A percentile compares a stretch with the other conserved stretches of the same genome.
Evolutionary conservation across 2,797 vertebrate species (phyloP).

Genomic region (Galagoides demidoff): DNA sequence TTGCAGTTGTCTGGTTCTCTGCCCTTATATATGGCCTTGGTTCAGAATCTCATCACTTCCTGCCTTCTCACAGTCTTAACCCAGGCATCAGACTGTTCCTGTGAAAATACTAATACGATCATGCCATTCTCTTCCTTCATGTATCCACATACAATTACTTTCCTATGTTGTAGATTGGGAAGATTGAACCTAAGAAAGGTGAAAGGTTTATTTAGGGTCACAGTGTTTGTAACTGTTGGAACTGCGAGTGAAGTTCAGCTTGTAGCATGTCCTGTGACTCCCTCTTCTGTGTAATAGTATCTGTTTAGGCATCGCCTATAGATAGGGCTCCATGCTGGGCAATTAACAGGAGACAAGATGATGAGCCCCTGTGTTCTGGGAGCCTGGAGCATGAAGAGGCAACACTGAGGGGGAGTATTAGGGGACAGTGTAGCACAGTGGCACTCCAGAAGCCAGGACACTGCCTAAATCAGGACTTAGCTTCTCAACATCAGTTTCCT

Average conservation of each 20-base stretch:
- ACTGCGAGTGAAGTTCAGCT: neutral
- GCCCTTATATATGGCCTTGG: neutral
- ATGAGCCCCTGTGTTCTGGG: neutral
- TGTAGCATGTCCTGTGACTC: neutral
- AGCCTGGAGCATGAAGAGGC: neutral
- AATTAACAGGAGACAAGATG: neutral
- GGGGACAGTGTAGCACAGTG: neutral
- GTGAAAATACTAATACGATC: neutral
- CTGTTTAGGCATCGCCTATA: neutral
- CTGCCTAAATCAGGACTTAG: neutral
- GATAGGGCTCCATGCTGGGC: neutral
- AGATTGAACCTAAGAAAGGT: neutral
- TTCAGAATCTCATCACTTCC: neutral
- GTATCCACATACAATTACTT: neutral
- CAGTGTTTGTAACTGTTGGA: neutral
- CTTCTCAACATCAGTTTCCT: neutral
- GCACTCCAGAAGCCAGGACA: neutral
- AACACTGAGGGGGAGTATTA: neutral
- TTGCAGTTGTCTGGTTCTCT: neutral
- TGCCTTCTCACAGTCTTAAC: neutral
- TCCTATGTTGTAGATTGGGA: neutral
- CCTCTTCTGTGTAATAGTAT: neutral
- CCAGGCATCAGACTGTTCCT: neutral
- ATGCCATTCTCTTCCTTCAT: neutral
- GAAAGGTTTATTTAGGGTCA: neutral